These are phyloP conservation scores for Synanthedon andrenaeformis DNA, from an alignment of 2,888 invertebrate species.

Conservation along the genomic window DNA sequence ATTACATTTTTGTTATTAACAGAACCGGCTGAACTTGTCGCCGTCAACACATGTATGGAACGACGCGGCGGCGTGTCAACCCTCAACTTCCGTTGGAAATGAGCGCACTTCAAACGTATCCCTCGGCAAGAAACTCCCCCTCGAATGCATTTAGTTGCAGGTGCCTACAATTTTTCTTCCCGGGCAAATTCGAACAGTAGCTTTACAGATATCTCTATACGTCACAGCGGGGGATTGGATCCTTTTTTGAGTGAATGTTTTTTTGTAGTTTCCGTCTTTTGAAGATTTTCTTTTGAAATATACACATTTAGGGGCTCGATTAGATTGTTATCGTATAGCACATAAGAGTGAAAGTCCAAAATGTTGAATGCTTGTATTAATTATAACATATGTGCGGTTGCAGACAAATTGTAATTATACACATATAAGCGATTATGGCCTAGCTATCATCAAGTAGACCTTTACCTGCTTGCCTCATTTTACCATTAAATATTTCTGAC, in stretches of 20 bases:
- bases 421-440: too few species aligned
- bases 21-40: constrained; percentile 4
- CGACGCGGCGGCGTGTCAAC: constrained; percentile 46
- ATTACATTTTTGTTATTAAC: neutral
- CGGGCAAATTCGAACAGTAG: constrained; percentile 52
- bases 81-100: constrained; percentile 41
- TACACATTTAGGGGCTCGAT: neutral
- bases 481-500: too few species aligned
- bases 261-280: constrained; percentile 18
- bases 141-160: constrained; percentile 62
- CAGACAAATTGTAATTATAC: too few species aligned
- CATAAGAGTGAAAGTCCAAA: too few species aligned
- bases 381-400: too few species aligned
- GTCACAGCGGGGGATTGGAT: constrained; percentile 12
- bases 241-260: constrained; percentile 26
- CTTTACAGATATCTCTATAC: constrained; percentile 25
- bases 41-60: constrained; percentile 50
- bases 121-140: constrained; percentile 10
- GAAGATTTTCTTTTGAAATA: constrained; percentile 11
- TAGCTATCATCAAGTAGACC: too few species aligned
- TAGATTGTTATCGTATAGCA: neutral
- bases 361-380: too few species aligned
- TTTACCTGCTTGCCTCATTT: too few species aligned
- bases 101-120: constrained; percentile 52
- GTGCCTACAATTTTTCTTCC: constrained; percentile 61